Base-by-base conservation (phyloP, 2,113 vertebrate genomes). In the Cavia porcellus region DNA sequence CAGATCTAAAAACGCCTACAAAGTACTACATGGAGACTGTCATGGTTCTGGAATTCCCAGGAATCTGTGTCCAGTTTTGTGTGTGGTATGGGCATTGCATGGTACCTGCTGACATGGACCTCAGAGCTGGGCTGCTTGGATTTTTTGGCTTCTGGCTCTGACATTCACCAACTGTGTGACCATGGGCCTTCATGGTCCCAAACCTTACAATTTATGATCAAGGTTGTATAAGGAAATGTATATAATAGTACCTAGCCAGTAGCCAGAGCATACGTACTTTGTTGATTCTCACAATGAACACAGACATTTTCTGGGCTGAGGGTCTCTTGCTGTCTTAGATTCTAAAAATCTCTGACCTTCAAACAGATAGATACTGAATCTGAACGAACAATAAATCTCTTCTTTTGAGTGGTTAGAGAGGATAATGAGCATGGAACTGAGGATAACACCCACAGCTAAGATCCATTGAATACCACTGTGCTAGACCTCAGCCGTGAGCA, bases 271-370 rank as follows among this genome's bases (percentile, higher is more conserved):
- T 45, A 25, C 4, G 20, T 20, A 57, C 38, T 72, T 22, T 28
- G 7, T 28, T 14, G 32, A 12, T 20, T 30, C 30, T 79, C 59
- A 30, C 24, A 0, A 1, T 20, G 4, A 30, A 0, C 20, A n/a
- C 35, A 72, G 30, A 55, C n/a, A 0, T 50, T 85, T 95, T 52
- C 52, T 80, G 2, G 17, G 7, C 17, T 72, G n/a, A 80, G 50
- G n/a, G 13, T 72, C 6, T n/a, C 84, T 62, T 81, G 86, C 35
- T 80, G 61, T 93, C 47, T 66, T 66, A 79, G 89, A 64, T 38
- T 4, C 82, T 62, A 17, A 32, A 45, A 32, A 20, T 50, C 52
- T 62, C 2, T 70, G 84, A 50, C 47, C 45, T 86, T 95, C 81
- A 50, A 93, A 64, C 3, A 68, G 17, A 8, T 55, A 13, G 24